Base-by-base conservation (phyloP, 1,140 invertebrate species). In the Atta cephalotes region DNA sequence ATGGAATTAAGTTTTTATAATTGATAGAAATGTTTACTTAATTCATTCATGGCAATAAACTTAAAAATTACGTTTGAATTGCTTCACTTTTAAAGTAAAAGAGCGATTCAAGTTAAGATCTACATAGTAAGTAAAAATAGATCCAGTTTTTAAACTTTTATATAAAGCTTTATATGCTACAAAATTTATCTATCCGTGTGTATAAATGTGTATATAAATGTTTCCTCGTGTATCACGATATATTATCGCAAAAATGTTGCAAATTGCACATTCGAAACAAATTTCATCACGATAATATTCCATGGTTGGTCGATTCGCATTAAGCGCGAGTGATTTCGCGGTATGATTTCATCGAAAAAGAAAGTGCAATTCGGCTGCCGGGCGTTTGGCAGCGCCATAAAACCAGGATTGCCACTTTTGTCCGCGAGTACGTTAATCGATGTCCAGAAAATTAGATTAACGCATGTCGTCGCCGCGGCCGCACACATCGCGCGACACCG, bases 361-460 rank as follows among this genome's bases (percentile, higher is more conserved):
- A 71, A 71, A 81, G 39, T 21, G 28, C 21, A 63, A 39, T 49
- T 78, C 21, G 60, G 39, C 58, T 25, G 76, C 14, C 76, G 65
- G 9, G 63, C 31, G 49, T 80, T 80, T 53, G 45, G 14, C 45
- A 56, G 63, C 14, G 63, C 7, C 45, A 68, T 68, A 53, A 65
- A 51, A 25, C 1, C 56, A 62, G 39, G 31, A 45, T 45, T 25
- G 56, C 62, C 25, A 62, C 80, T 85, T 76, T 77, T 77, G 28
- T 28, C 16, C 45, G 39, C 28, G 28, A 16, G n/a, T 12, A 45
- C 71, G 77, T 90, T 90, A 88, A 91, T 90, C 89, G 89, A 88
- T 77, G 78, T 68, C 72, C 89, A 79, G 87, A 88, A 90, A 90
- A 91, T 88, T 90, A 90, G 87, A 91, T 90, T 90, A 91, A 90